Conservation (phyloP, 2,797 vertebrate species). For the Parauchenoglanis punctatus region DNA sequence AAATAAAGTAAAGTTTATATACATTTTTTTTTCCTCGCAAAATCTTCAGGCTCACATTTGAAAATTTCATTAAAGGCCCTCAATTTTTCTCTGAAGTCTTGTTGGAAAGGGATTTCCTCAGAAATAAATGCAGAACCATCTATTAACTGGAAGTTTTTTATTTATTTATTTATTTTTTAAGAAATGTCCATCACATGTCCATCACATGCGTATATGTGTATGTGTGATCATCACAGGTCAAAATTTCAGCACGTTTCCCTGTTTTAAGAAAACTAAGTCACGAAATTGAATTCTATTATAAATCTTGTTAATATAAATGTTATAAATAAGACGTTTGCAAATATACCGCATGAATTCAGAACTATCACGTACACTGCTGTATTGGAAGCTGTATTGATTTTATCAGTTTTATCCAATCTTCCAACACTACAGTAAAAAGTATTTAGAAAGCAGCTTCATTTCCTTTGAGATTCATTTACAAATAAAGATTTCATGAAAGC, state of each 20-base stretch:
- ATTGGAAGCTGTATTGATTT: neutral
- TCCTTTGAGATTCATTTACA: neutral
- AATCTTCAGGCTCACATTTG: neutral
- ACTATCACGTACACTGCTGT: neutral
- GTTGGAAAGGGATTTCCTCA: neutral
- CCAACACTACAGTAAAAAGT: neutral
- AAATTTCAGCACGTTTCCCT: neutral
- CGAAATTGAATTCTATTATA: neutral
- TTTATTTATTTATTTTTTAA: too few species aligned
- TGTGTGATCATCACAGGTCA: neutral
- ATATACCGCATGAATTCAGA: neutral
- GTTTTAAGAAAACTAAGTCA: too few species aligned
- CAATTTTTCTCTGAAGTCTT: neutral
- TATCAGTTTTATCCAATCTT: neutral
- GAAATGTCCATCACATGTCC: neutral
- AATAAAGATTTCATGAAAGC: neutral
- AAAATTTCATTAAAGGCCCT: neutral
- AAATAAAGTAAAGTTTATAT: too few species aligned
- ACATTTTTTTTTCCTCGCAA: neutral
- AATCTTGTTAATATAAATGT: neutral
- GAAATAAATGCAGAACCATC: too few species aligned
- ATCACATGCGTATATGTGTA: neutral
- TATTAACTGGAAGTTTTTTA: too few species aligned
- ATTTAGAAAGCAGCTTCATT: neutral
- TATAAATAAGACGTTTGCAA: neutral